Base-by-base conservation (phyloP, 2,888 invertebrate species). In the Noctua pronuba region DNA sequence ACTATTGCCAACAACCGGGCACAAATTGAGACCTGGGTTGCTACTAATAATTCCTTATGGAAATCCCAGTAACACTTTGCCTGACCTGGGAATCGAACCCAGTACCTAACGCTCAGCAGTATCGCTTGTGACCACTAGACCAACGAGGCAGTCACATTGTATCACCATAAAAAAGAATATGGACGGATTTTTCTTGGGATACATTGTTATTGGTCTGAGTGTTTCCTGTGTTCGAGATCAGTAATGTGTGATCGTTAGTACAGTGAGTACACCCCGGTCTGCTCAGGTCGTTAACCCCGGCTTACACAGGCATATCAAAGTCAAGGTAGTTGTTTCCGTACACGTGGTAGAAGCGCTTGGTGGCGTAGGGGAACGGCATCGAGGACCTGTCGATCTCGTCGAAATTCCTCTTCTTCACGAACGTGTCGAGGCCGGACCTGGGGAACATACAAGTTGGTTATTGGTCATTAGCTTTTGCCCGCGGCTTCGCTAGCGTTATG, bases 361-460 rank as follows among this genome's bases (percentile, higher is more conserved):
- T 90, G 76, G 93, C 93, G 83, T 93, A 95, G 24, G 96, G 95
- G 93, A 96, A 96, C 65, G 96, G 95, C 94, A 96, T 93, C 35
- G 93, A 94, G 6, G 97, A 96, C 28, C 97, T 96, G 92, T 97
- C 97, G 89, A 97, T 97, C 91, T 97, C 97, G 89, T 97, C 97
- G 89, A 97, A 97, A 93, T 97, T 97, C 73, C 96, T 93, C 87
- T 97, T 97, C 91, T 96, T 97, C 80, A 95, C 92, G 86, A 94
- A 97, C 72, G 96, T 95, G 88, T 97, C 97, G 90, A 97, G 94
- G 52, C 96, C 96, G 11, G 97, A 95, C 49, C 97, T 95, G 89
- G 0, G 64, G n/a, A 55, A 62, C 13, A 70, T n/a, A 49, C 1
- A 52, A 1, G 41, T 41, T 65, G 38, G n/a, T 35, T 52, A n/a